phyloP scores from a whole-genome alignment of 2,888 invertebrate genomes.

The Cynaeus angustus region DNA sequence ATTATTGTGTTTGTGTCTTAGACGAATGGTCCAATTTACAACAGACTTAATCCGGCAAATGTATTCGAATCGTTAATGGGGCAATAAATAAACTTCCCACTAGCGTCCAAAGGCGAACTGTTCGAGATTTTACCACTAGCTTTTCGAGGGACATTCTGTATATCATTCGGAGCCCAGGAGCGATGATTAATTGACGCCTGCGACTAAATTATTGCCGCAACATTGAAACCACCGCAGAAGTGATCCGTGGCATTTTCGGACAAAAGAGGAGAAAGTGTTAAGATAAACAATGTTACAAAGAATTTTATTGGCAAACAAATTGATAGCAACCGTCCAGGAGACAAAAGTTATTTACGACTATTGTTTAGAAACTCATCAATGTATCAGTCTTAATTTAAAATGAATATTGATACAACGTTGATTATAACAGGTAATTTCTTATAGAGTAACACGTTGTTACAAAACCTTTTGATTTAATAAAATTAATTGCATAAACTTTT shows the following conservation, averaged over 20 bases:
- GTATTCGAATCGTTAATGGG: conserved; percentile 43
- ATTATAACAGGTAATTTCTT: too few relatives aligned
- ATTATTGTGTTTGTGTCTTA: conserved; percentile 33
- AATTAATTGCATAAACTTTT: too few relatives aligned
- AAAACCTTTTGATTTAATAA: too few relatives aligned
- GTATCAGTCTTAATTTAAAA: too few relatives aligned
- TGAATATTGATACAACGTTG: too few relatives aligned
- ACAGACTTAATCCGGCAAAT: conserved; percentile 43
- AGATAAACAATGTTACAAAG: conserved; percentile 1
- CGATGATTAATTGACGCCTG: conserved; percentile 25
- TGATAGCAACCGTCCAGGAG: not conserved
- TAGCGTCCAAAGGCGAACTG: conserved; percentile 27
- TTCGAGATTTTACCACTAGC: conserved; percentile 33
- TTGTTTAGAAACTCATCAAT: too few relatives aligned
- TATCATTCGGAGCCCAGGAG: conserved; percentile 20
- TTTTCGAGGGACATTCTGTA: conserved; percentile 25
- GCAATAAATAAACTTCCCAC: conserved; percentile 44
- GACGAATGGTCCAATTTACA: conserved; percentile 42
- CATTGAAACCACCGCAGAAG: not conserved
- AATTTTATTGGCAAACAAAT: not conserved
- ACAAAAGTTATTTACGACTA: too few relatives aligned
- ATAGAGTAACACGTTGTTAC: too few relatives aligned
- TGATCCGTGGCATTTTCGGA: conserved; percentile 20
- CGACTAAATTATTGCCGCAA: conserved; percentile 16
- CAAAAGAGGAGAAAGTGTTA: conserved; percentile 19